Evolutionary conservation across 2,113 vertebrate genomes (phyloP).

Genomic region (Excalfactoria chinensis): DNA sequence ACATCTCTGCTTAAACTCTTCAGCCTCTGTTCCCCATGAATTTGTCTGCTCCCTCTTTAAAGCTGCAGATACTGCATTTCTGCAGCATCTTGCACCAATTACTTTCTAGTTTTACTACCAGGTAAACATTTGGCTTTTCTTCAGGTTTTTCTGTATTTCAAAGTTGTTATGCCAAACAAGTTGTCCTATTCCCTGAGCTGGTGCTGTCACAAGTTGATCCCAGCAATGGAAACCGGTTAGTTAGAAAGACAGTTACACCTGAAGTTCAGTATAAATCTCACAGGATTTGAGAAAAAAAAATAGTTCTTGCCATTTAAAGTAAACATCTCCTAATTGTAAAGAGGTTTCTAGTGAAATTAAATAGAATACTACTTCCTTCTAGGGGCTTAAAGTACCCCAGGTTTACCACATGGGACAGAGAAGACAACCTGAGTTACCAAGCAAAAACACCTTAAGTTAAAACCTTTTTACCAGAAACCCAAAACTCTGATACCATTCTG

Average conservation of each 20-base stretch:
- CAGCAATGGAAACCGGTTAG: neutral
- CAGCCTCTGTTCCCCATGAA: neutral
- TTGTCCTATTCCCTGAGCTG: neutral
- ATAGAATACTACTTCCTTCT: neutral
- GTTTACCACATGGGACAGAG: neutral
- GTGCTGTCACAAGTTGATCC: neutral
- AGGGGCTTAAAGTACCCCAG: neutral
- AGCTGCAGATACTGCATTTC: neutral
- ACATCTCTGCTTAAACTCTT: neutral
- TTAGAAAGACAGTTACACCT: neutral
- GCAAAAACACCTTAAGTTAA: neutral
- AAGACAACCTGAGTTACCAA: neutral
- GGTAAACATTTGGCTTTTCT: neutral
- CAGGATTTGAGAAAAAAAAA: neutral
- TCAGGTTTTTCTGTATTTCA: neutral
- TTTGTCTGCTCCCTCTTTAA: neutral
- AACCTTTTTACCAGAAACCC: neutral
- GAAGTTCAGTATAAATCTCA: neutral
- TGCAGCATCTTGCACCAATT: neutral
- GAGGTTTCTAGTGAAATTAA: neutral
- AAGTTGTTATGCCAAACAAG: neutral
- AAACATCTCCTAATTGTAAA: neutral
- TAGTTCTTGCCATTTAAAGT: neutral
- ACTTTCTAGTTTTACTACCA: neutral
- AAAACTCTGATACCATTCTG: neutral